phyloP scores from a whole-genome alignment of 1,140 invertebrate genomes.

The Leptinotarsa texana region DNA sequence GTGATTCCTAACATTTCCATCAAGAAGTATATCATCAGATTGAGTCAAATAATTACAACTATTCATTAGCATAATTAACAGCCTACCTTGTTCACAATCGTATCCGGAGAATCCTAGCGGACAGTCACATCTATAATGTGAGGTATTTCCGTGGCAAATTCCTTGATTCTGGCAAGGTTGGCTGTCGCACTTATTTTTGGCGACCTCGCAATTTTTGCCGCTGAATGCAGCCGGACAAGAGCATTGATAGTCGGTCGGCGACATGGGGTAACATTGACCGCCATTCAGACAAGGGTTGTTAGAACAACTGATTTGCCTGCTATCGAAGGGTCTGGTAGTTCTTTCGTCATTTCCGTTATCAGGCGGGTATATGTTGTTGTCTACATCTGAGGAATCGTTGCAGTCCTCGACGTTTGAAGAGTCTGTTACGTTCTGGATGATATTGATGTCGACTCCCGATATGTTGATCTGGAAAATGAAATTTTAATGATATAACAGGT shows the following conservation, averaged over 20 bases:
- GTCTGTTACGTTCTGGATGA: conserved; percentile 69
- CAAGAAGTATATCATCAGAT: too few species aligned
- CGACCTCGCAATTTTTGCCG: conserved; percentile 72
- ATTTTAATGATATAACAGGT: background rate
- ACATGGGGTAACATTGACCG: conserved; percentile 59
- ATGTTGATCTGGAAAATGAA: conserved; percentile 64
- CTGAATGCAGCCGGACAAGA: conserved; percentile 58
- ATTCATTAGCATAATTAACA: background rate
- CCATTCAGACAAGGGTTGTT: conserved; percentile 64
- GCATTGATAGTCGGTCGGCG: conserved; percentile 59
- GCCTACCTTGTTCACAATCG: conserved; percentile 77
- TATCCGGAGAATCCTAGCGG: conserved; percentile 74
- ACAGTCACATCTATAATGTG: conserved; percentile 77
- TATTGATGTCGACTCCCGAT: conserved; percentile 63
- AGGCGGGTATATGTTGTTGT: conserved; percentile 37
- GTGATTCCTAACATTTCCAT: too few species aligned
- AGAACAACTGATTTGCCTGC: conserved; percentile 55
- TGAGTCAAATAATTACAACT: too few species aligned
- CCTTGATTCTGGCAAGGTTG: conserved; percentile 81
- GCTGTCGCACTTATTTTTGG: conserved; percentile 63
- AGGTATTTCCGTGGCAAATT: conserved; percentile 67
- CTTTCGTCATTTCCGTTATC: conserved; percentile 19
- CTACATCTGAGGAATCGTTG: conserved; percentile 36
- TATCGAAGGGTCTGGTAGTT: conserved; percentile 28
- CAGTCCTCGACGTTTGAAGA: conserved; percentile 79